Evolutionary conservation across 2,797 vertebrate genomes (phyloP), one percentile per base, ranked within the genome.

Genomic region (Remorina albescens): DNA sequence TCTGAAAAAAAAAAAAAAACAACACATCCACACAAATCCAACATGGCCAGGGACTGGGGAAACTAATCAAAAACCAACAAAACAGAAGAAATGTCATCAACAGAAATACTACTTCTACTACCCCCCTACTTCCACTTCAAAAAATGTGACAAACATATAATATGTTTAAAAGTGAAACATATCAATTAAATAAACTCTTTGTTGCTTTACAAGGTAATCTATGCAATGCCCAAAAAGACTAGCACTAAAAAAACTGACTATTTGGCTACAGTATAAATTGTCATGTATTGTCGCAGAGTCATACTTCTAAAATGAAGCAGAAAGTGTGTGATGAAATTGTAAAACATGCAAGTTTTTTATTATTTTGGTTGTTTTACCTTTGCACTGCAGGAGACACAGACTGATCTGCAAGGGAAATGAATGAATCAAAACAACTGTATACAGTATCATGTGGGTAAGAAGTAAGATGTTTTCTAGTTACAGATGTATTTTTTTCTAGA

Each of bases 331-430:
- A 53, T 41, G 42, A 46, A 21, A 1, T 70, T 3, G 6, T 30
- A 53, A 72, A 28, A 51, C 19, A 37, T 2, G 12, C 2, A 8
- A 2, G 2, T 15, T 19, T 1, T 44, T 57, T 9, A 7, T 15
- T 32, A n/a, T n/a, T n/a, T n/a, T n/a, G n/a, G n/a, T n/a, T n/a
- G n/a, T n/a, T 34, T 94, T 93, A 99, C 98, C 97, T 99, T 99
- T 23, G 96, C 85, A 78, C 96, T 97, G 88, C 98, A 99, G 87
- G 95, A 95, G 42, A 86, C 76, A 75, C 97, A 99, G 58, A 98
- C 95, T 2, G 96, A 96, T 84, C 97, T 99, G 89, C 8, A 73
- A 80, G 16, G 75, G 21, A 86, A 60, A 78, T 16, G 81, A 34
- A 44, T 5, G 2, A 61, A 65, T 56, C 9, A 49, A 37, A 7